phyloP scores from a whole-genome alignment of 2,113 vertebrate genomes.

The Bucco capensis region DNA sequence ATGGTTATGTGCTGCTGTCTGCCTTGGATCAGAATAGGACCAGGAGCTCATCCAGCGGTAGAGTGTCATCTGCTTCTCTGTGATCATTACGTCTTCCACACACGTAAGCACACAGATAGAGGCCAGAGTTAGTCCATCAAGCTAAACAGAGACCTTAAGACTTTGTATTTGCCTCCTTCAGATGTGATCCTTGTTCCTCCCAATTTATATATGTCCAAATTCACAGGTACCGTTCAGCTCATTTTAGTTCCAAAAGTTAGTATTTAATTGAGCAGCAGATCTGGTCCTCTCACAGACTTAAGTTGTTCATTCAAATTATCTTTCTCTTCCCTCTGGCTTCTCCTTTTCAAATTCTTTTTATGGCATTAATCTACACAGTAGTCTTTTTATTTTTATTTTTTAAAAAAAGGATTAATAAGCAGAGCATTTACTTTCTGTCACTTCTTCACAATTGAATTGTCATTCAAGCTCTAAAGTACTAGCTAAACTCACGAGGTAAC shows the following conservation, averaged over 20 bases:
- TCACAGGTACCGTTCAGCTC: not conserved
- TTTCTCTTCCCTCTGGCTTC: not conserved
- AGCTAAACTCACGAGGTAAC: not conserved
- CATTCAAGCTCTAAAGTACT: not conserved
- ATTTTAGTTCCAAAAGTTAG: not conserved
- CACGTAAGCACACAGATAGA: not conserved
- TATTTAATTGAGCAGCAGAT: not conserved
- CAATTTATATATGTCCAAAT: not conserved
- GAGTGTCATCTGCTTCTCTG: not conserved
- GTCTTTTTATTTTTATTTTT: not conserved
- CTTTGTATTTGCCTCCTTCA: not conserved
- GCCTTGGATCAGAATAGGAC: not conserved
- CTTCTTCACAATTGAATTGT: not conserved
- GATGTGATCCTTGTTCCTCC: not conserved
- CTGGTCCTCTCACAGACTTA: not conserved
- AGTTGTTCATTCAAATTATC: not conserved
- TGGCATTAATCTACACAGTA: not conserved
- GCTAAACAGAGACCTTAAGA: not conserved
- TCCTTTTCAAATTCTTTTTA: not conserved
- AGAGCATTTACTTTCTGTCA: not conserved
- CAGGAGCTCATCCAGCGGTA: not conserved
- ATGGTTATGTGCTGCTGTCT: not conserved
- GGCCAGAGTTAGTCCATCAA: not conserved
- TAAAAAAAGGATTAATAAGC: not conserved
- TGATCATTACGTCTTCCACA: not conserved